Base-by-base conservation (phyloP, 2,797 vertebrate genomes). In the Dromococcyx pavoninus region DNA sequence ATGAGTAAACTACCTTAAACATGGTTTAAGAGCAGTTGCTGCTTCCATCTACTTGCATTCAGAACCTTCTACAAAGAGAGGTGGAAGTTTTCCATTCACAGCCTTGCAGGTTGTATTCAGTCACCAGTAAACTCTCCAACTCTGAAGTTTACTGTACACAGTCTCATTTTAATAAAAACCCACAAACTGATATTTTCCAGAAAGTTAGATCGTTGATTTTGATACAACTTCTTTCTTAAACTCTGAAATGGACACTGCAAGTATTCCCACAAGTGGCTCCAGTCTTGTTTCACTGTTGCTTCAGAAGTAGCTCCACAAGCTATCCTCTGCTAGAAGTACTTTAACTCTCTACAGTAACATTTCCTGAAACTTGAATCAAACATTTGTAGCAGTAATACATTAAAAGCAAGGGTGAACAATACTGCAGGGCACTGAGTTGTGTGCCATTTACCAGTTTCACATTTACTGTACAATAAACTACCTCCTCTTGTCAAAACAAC, bases 401-500 rank as follows among this genome's bases (percentile, higher is more conserved):
- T 33, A 76, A 82, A 44, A 88, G 21, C 66, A 76, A 89, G 95
- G 56, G 77, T 95, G 86, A 86, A 57, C 32, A 71, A 57, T 30
- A 65, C 22, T 41, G 43, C 46, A 88, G 62, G 73, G 35, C 58
- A 93, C 19, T 1, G 48, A 64, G 41, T 24, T 75, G n/a, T 17
- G 27, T 73, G 71, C 43, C 76, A 62, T 70, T 64, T 95, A 73
- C 56, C 79, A 88, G 66, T 81, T 92, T 75, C 53, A 35, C 70
- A 82, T 90, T 67, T 79, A 87, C 83, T 82, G 73, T 27, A 75
- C 48, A 74, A 84, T 76, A 86, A 97, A 83, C 32, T 71, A 32
- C 48, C 57, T 69, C 76, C 39, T 61, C 89, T 57, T 96, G 70
- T 95, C 93, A 96, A 96, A 95, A 93, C 74, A 96, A 86, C 74